These are phyloP conservation scores for Drosophila meridiana DNA, from an alignment of 2,888 invertebrate species.

Conservation along the genomic window DNA sequence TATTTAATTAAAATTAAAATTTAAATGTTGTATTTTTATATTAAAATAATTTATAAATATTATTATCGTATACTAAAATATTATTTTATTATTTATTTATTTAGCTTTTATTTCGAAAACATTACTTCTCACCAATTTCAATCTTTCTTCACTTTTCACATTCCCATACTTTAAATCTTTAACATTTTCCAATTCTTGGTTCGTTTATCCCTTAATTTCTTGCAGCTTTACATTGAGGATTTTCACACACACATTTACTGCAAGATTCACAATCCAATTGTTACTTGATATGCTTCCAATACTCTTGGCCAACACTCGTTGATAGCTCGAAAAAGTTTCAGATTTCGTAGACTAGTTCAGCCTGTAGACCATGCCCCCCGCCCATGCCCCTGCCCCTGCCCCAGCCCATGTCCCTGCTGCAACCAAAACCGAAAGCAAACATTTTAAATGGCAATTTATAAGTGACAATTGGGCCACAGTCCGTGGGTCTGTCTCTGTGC, in stretches of 20 bases:
- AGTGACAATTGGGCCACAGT: slow-evolving; percentile 69
- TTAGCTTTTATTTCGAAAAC: background rate
- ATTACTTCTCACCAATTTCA: background rate
- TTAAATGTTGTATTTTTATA: too few relatives aligned
- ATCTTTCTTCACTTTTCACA: background rate
- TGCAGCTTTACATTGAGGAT: background rate
- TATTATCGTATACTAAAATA: too few relatives aligned
- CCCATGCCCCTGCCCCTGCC: background rate
- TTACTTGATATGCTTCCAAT: slow-evolving; percentile 18
- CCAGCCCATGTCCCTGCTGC: background rate
- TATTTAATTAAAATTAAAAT: too few relatives aligned
- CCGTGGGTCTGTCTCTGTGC: slow-evolving; percentile 12
- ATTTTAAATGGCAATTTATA: slow-evolving; percentile 77
- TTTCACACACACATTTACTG: slow-evolving; percentile 1
- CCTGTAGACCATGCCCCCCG: background rate
- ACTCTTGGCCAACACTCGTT: background rate
- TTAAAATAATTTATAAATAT: too few relatives aligned
- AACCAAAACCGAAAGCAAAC: slow-evolving; percentile 49
- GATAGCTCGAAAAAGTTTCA: slow-evolving; percentile 36
- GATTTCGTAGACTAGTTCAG: slow-evolving; percentile 35
- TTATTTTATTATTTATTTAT: background rate
- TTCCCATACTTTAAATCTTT: background rate
- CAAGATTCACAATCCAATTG: slow-evolving; percentile 15
- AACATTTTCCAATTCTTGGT: background rate
- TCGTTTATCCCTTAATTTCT: background rate